Evolutionary conservation across 2,113 vertebrate genomes (phyloP).

Genomic region (Psettodes erumei): DNA sequence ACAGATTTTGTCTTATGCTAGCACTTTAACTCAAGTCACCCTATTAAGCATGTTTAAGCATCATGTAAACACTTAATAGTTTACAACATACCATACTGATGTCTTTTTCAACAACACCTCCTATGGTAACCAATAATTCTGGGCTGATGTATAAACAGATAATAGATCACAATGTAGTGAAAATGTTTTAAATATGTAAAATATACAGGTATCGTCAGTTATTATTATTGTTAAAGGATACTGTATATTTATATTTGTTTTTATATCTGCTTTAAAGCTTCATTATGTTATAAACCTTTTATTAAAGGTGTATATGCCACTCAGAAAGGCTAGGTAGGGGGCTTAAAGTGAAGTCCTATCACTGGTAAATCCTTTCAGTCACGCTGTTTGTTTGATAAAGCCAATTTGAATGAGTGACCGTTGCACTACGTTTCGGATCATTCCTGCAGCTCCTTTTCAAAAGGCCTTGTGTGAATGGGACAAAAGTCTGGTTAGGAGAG

Average conservation of each 20-base stretch:
- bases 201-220: no score
- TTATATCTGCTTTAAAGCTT: no score
- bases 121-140: no score
- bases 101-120: no score
- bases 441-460: slow-evolving; percentile 25
- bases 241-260: background rate
- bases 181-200: no score
- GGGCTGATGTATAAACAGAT: background rate
- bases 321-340: no score
- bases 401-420: slow-evolving; percentile 9
- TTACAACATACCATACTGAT: no score
- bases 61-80: no score
- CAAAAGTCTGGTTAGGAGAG: slow-evolving; percentile 49
- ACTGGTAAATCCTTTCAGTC: background rate
- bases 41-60: no score
- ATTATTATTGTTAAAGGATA: background rate
- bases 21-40: no score
- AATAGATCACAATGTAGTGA: background rate
- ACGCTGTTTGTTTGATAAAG: background rate
- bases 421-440: slow-evolving; percentile 34
- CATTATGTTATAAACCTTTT: no score
- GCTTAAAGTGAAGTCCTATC: background rate
- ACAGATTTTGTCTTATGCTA: no score
- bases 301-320: background rate
- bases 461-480: slow-evolving; percentile 35